Base-by-base conservation (phyloP, 2,113 vertebrate species). In the Connochaetes taurinus region DNA sequence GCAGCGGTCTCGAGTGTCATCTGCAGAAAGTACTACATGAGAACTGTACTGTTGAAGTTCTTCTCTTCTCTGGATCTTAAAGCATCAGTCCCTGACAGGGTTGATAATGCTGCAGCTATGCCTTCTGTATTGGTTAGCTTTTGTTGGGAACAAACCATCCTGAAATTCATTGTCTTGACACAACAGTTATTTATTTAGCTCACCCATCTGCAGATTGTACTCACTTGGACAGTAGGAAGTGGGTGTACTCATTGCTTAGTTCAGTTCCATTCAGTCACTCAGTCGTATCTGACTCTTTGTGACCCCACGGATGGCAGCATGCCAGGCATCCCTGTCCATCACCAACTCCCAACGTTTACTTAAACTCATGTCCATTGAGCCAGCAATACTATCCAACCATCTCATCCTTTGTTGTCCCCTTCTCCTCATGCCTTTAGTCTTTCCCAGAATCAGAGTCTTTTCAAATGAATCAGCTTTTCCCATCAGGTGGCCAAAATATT, bases 1-100 rank as follows among this genome's bases (percentile, higher is more conserved):
- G 52, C 76, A 57, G 6, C 0, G 1, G 19, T 27, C n/a, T 81
- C 1, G 2, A 58, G 25, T 0, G 23, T 83, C 25, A 45, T 21
- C 43, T 74, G 3, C 36, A 4, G 33, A 43, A 19, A 17, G 4
- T 7, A 27, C 53, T 43, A 9, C 11, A 7, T 27, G 10, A 50
- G 33, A 81, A 64, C 4, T 15, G 1, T 31, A 7, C 33, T 55
- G 4, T n/a, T 25, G 19, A 90, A 74, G 4, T 8, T 81, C 10
- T 31, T n/a, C 6, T 40, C 57, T 33, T 15, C 27, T 86, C 7
- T 17, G 21, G 15, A 57, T 60, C 14, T 57, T 57, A 91, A 58
- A 3, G 27, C 3, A 57, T 21, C 13, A 23, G 2, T 64, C 17
- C 43, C 25, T 27, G 64, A 13, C 40, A 12, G 60, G 71, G 12